phyloP scores from a whole-genome alignment of 2,113 vertebrate species.

The Chitala chitala region DNA sequence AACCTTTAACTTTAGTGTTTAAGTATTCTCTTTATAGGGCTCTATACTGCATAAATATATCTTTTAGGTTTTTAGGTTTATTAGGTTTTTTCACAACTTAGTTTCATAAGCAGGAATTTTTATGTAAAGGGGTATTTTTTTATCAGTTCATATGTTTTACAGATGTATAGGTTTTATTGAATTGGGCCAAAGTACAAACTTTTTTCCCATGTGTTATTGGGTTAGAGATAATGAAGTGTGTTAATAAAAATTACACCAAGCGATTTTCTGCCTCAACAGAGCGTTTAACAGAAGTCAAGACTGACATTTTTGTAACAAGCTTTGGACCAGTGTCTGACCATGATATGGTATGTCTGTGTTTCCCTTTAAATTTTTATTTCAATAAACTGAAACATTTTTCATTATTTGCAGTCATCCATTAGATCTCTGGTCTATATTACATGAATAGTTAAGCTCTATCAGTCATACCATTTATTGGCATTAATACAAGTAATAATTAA shows the following conservation, averaged over 20 bases:
- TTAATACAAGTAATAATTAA: too few species aligned
- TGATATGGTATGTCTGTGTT: conserved; percentile 30
- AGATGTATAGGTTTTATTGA: not conserved
- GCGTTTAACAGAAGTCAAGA: conserved; percentile 39
- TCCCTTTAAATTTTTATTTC: not conserved
- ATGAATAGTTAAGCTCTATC: too few species aligned
- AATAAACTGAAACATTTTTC: not conserved
- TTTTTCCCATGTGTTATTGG: not conserved
- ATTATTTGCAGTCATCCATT: too few species aligned
- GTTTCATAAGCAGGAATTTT: too few species aligned
- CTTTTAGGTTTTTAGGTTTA: too few species aligned
- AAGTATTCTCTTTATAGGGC: too few species aligned
- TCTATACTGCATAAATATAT: too few species aligned
- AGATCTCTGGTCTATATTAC: too few species aligned
- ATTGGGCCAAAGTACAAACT: not conserved
- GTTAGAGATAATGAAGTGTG: not conserved
- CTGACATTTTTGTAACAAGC: conserved; percentile 38
- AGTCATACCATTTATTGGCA: too few species aligned
- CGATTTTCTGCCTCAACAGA: conserved; percentile 27
- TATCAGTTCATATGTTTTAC: not conserved
- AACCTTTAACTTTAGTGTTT: too few species aligned
- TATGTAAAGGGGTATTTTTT: not conserved
- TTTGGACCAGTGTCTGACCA: conserved; percentile 38
- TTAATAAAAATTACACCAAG: not conserved
- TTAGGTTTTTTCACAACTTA: too few species aligned